Base-by-base conservation (phyloP, 2,797 vertebrate species). In the Sus cebifrons region DNA sequence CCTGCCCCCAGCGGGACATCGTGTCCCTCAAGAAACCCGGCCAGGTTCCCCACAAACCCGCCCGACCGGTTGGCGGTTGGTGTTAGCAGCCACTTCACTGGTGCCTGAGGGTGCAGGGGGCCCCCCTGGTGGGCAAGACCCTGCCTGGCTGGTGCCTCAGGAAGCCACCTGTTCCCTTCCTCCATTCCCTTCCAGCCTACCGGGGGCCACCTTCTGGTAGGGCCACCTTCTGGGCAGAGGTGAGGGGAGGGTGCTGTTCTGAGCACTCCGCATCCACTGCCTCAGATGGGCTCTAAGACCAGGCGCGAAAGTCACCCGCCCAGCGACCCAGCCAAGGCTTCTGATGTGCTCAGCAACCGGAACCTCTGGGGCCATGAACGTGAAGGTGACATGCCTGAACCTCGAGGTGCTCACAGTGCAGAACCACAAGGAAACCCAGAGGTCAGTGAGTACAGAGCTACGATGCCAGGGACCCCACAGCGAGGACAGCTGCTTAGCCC, bases 21-120 rank as follows among this genome's bases (percentile, higher is more conserved):
- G 91, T 52, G 74, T 71, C 91, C 84, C 86, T 23, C 16, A 16
- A 86, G 83, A 74, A 75, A n/a, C 25, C 15, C 16, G 23, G 90
- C 86, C 92, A 85, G 65, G 65, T 86, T 86, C 49, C 84, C 88
- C 70, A 27, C 40, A 93, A 96, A 97, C 97, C 87, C 0, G 84
- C 77, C 75, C 86, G 97, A 97, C 96, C 44, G 23, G 96, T 96
- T 94, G 78, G 84, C 40, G 8, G 93, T 95, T 92, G 78, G 84
- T 36, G 16, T 71, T 40, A 25, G 75, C 4, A 2, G 89, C 67
- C 65, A n/a, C 91, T 27, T 71, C 44, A 3, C 0, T 13, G 29
- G 40, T 56, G 52, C 60, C 27, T 71, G 36, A 49, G 58, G 54
- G 20, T 20, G 27, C 75, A 14, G 62, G 49, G 82, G 64, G 44